Evolutionary conservation across 2,888 invertebrate genomes (phyloP).

Genomic region (Lymantria monacha): DNA sequence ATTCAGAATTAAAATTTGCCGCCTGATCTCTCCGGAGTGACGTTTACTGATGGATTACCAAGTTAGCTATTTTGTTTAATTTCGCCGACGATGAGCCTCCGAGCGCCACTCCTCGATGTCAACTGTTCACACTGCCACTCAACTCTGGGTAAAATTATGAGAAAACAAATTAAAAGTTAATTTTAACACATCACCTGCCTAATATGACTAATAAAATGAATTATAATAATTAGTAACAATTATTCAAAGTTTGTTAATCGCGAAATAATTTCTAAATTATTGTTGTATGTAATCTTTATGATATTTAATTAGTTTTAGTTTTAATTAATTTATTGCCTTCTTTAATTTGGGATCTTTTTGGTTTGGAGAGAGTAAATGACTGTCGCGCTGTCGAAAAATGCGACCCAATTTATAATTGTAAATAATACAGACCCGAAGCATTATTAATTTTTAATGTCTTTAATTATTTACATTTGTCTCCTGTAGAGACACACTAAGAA

Average conservation of each 20-base stretch:
- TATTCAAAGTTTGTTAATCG: slow-evolving; percentile 8
- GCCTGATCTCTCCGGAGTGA: slow-evolving; percentile 69
- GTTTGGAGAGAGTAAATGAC: too few relatives aligned
- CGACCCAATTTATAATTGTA: too few relatives aligned
- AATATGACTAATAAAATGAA: slow-evolving; percentile 14
- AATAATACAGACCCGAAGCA: too few relatives aligned
- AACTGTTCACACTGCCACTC: slow-evolving; percentile 28
- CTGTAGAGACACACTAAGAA: too few relatives aligned
- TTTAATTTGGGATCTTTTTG: too few relatives aligned
- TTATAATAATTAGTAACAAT: slow-evolving; percentile 5
- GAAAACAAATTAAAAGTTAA: slow-evolving; percentile 34
- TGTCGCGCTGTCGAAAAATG: too few relatives aligned
- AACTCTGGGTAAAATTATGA: slow-evolving; percentile 14
- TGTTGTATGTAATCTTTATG: background rate
- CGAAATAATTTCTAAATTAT: background rate
- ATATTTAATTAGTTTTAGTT: slow-evolving; percentile 5
- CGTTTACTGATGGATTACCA: slow-evolving; percentile 74
- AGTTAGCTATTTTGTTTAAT: slow-evolving; percentile 54
- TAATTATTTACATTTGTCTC: too few relatives aligned
- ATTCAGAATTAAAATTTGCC: slow-evolving; percentile 80
- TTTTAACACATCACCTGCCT: slow-evolving; percentile 18
- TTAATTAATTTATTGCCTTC: background rate
- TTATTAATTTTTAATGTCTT: too few relatives aligned
- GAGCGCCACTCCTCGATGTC: slow-evolving; percentile 13
- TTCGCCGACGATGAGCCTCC: slow-evolving; percentile 14